Percentiles rank a stretch among this genome's conserved stretches.
phyloP scores from a whole-genome alignment of 2,888 invertebrate genomes.

The Megastigmus dorsalis region DNA sequence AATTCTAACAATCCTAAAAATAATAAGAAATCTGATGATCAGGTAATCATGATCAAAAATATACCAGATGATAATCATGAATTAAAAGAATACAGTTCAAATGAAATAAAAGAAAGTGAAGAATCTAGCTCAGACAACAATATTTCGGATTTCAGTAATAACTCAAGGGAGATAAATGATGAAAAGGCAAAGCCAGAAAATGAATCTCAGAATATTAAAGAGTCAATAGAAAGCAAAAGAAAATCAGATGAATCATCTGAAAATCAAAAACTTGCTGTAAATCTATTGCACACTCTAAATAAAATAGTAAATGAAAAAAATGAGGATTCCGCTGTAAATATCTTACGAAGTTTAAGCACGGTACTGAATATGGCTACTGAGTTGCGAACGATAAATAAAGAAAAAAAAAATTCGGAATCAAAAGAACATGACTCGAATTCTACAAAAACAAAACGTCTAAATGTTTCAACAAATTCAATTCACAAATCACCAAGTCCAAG shows the following conservation, averaged over 20 bases:
- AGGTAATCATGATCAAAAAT: constrained; percentile 18
- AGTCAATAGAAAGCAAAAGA: constrained; percentile 45
- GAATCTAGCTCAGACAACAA: no score
- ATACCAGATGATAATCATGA: constrained; percentile 22
- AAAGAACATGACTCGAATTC: constrained; percentile 27
- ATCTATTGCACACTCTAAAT: constrained; percentile 37
- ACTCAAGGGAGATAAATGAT: constrained; percentile 6
- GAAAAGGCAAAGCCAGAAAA: constrained; percentile 56
- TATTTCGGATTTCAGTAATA: constrained; percentile 15
- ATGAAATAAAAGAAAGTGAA: no score
- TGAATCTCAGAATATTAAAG: constrained; percentile 41
- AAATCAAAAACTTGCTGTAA: constrained; percentile 50
- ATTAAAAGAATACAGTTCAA: no score
- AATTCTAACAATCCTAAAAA: constrained; percentile 55
- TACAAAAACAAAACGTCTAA: background rate
- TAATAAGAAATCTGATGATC: constrained; percentile 10
- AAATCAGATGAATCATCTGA: constrained; percentile 51
- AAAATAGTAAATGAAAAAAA: constrained; percentile 55
- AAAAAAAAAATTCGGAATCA: background rate
- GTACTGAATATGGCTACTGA: constrained; percentile 36
- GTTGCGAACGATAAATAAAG: constrained; percentile 23
- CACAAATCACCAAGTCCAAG: constrained; percentile 25
- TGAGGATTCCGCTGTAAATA: constrained; percentile 55
- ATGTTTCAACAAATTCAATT: constrained; percentile 29
- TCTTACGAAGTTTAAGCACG: constrained; percentile 37